These are phyloP conservation scores for Myotis daubentonii DNA, from an alignment of 2,797 vertebrate genomes.

Conservation along the genomic window DNA sequence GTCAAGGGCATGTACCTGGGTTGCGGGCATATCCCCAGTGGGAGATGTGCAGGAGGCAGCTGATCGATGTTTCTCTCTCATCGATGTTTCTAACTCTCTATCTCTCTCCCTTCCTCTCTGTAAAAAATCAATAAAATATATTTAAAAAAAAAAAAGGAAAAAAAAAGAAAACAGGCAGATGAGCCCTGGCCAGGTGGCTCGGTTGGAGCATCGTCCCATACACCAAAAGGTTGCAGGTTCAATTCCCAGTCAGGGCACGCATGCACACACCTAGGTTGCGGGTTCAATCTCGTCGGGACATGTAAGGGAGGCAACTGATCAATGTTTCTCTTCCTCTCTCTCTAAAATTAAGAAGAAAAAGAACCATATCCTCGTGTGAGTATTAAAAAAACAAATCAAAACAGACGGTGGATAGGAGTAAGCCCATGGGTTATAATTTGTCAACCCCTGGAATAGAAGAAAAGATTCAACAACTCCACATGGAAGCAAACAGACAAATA, in stretches of 20 bases:
- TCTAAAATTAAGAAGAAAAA: neutral
- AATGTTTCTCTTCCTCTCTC: neutral
- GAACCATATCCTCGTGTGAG: neutral
- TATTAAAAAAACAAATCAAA: neutral
- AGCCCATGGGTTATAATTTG: neutral
- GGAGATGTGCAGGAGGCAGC: too few species aligned
- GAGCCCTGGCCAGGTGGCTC: neutral
- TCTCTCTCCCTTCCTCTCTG: too few species aligned
- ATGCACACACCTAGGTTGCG: neutral
- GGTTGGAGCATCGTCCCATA: neutral
- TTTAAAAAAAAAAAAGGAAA: too few species aligned
- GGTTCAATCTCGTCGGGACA: neutral
- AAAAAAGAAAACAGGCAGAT: slow-evolving; percentile 27
- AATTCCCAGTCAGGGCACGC: neutral
- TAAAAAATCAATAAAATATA: too few species aligned
- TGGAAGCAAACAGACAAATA: slow-evolving; percentile 53
- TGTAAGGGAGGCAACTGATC: neutral
- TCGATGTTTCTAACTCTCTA: too few species aligned
- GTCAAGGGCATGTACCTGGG: too few species aligned
- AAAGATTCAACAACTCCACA: slow-evolving; percentile 41
- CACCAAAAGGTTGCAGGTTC: neutral
- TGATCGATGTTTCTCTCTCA: too few species aligned
- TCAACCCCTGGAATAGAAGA: neutral
- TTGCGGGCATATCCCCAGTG: too few species aligned
- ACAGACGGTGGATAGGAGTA: neutral